Base-by-base conservation (phyloP, 1,140 invertebrate species). In the Mamestra configurata region DNA sequence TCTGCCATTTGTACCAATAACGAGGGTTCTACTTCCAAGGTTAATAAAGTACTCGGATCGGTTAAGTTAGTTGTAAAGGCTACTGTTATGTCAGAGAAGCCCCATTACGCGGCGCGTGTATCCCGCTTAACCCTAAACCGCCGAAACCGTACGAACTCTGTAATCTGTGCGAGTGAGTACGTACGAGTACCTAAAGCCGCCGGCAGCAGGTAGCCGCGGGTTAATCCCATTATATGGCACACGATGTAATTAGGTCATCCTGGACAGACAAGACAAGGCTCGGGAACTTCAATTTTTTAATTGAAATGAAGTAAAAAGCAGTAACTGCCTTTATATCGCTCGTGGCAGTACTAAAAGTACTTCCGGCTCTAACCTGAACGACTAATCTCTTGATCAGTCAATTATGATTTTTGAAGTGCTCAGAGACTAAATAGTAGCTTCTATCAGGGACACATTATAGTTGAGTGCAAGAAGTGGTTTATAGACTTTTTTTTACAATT, bases 121-220 rank as follows among this genome's bases (percentile, higher is more conserved):
- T 81, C 77, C 81, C 83, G 79, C 84, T 94, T 89, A 92, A 93
- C 90, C 92, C 92, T 93, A 89, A 93, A 91, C 82, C 81, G 82
- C 87, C 86, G 92, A 94, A 94, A 91, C 93, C 93, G 83, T 92
- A 93, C 55, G 80, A 90, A 83, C 80, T 83, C 87, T 35, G 82
- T 93, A 92, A 93, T 91, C 93, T 93, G 80, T 86, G 85, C 77
- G 80, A 80, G 82, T 78, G 57, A 55, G 73, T 81, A 79, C 53
- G 80, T 77, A 80, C 82, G n/a, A n/a, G n/a, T n/a, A 80, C 82
- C 79, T 82, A 76, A 76, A 76, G 49, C 31, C 59, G 53, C 24
- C 46, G 61, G 68, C n/a, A n/a, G n/a, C n/a, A n/a, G n/a, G 68
- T 35, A 75, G 40, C 43, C 64, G 72, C 64, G 77, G 66, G 80